Percentiles rank a stretch among this genome's conserved stretches.
These are phyloP conservation scores for Lasioglossum leucozonium DNA, from an alignment of 2,888 invertebrate species.

Conservation along the genomic window DNA sequence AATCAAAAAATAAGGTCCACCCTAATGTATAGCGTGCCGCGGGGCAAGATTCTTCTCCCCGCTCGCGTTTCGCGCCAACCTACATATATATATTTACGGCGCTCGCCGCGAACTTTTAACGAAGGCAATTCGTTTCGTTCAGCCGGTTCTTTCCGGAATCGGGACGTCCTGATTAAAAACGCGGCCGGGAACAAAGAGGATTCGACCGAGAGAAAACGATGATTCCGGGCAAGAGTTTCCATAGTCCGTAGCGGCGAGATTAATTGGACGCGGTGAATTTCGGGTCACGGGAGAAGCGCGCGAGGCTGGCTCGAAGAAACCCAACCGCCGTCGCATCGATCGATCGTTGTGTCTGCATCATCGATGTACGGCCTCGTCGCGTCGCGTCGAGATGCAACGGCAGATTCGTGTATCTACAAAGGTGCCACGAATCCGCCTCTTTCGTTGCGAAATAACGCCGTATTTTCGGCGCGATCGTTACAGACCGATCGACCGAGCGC, in stretches of 20 bases:
- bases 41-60: background rate
- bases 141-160: background rate
- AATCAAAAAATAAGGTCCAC: no score
- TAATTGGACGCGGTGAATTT: background rate
- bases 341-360: constrained; percentile 35
- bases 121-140: constrained; percentile 15
- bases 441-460: constrained; percentile 34
- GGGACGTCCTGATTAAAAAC: constrained; percentile 18
- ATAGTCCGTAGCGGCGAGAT: background rate
- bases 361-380: background rate
- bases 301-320: constrained; percentile 46
- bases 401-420: constrained; percentile 9
- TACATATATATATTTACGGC: background rate
- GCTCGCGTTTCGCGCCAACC: background rate
- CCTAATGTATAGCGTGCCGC: background rate
- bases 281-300: constrained; percentile 20
- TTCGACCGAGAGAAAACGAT: constrained; percentile 6
- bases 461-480: constrained; percentile 40
- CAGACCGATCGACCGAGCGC: constrained; percentile 56
- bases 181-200: background rate
- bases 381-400: background rate
- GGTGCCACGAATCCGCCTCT: background rate
- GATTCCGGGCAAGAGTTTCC: constrained; percentile 13
- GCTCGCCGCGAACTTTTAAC: constrained; percentile 3
- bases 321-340: constrained; percentile 35